These are phyloP conservation scores for Ametastegia equiseti DNA, from an alignment of 2,888 invertebrate species.

Conservation along the genomic window DNA sequence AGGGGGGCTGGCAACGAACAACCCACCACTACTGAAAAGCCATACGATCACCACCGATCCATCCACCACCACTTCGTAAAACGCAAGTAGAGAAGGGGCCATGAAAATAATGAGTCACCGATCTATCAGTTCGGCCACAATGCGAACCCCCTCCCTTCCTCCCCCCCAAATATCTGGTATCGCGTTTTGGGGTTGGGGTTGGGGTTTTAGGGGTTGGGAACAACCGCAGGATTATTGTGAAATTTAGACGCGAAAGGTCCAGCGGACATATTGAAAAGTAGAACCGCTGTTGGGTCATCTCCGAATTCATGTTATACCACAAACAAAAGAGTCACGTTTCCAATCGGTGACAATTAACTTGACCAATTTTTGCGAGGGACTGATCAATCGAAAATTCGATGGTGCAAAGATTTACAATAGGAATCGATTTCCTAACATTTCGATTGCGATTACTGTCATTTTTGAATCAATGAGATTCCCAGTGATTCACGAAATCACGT, in stretches of 20 bases:
- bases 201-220: slow-evolving; percentile 51
- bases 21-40: slow-evolving; percentile 48
- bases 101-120: slow-evolving; percentile 72
- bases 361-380: background rate
- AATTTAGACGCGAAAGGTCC: slow-evolving; percentile 58
- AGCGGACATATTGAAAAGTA: slow-evolving; percentile 56
- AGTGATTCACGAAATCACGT: too few relatives aligned
- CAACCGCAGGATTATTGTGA: slow-evolving; percentile 57
- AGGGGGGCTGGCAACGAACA: slow-evolving; percentile 43
- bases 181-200: slow-evolving; percentile 43
- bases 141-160: too few relatives aligned
- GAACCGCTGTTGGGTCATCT: slow-evolving; percentile 48
- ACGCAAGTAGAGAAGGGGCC: slow-evolving; percentile 57
- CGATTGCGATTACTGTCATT: too few relatives aligned
- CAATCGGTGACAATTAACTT: slow-evolving; percentile 7
- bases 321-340: slow-evolving; percentile 38
- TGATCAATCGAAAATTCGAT: too few relatives aligned
- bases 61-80: slow-evolving; percentile 37
- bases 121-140: slow-evolving; percentile 58
- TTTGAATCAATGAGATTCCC: too few relatives aligned
- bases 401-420: too few relatives aligned
- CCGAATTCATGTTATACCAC: background rate
- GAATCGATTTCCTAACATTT: too few relatives aligned
- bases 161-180: slow-evolving; percentile 62
- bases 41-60: slow-evolving; percentile 47